Evolutionary conservation across 2,113 vertebrate species (phyloP).

Genomic region (Plectropomus leopardus): DNA sequence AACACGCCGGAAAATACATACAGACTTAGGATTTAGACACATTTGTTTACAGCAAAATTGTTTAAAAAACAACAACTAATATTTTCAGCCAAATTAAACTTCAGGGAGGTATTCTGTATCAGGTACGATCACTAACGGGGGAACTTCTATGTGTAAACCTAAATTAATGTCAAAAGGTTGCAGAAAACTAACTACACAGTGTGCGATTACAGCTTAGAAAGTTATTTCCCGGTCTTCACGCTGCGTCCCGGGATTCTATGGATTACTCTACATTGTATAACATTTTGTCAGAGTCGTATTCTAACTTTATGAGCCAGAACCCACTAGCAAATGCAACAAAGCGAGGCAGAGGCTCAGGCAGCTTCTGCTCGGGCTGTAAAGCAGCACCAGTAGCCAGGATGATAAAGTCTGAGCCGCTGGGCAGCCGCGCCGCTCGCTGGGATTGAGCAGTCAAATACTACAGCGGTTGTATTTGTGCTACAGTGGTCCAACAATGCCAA

Average conservation of each 20-base stretch:
- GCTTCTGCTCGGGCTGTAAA: slow-evolving; percentile 15
- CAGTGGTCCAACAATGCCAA: slow-evolving; percentile 11
- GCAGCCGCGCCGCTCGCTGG: slow-evolving; percentile 32
- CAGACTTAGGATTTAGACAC: slow-evolving; percentile 3
- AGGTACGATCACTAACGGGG: neutral
- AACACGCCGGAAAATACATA: slow-evolving; percentile 18
- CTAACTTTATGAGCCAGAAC: slow-evolving; percentile 54
- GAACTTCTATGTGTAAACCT: neutral
- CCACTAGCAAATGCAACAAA: slow-evolving; percentile 32
- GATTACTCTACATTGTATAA: slow-evolving; percentile 48
- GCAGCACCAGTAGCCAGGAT: slow-evolving; percentile 42
- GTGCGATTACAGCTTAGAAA: neutral
- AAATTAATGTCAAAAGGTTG: slow-evolving; percentile 8
- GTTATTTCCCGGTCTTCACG: slow-evolving; percentile 23
- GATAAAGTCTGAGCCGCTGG: slow-evolving; percentile 59
- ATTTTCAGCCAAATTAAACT: slow-evolving; percentile 25
- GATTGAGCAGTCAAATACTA: slow-evolving; percentile 52
- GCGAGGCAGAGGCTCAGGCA: slow-evolving; percentile 26
- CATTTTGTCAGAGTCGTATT: slow-evolving; percentile 54
- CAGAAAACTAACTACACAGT: slow-evolving; percentile 6
- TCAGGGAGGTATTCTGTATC: neutral
- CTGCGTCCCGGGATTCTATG: slow-evolving; percentile 3
- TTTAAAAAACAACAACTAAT: too few species aligned
- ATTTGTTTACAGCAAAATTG: neutral
- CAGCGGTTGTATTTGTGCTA: slow-evolving; percentile 38